Base-by-base conservation (phyloP, 1,140 invertebrate species). In the Philotrypesis tridentata region DNA sequence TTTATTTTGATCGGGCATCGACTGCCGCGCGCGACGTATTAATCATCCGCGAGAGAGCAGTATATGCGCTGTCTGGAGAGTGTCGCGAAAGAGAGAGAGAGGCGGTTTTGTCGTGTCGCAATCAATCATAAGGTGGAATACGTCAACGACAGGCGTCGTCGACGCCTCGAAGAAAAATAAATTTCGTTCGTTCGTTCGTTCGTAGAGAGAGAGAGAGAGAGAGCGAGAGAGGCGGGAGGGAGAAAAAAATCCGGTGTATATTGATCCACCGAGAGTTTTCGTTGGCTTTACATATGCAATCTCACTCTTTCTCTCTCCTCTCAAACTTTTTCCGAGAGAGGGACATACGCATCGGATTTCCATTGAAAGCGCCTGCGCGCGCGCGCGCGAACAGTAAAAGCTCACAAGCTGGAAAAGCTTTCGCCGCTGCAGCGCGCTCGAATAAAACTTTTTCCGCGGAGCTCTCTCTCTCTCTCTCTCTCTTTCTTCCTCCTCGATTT, bases 371-470 rank as follows among this genome's bases (percentile, higher is more conserved):
- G 75, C 78, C 60, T 68, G 76, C 74, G 65, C 21, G 23, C n/a
- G 8, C 27, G 48, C 83, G 76, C 60, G 77, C 72, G 68, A 73
- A 75, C 83, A 87, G 85, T 86, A 85, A 87, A 88, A 89, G 87
- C 86, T 88, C 82, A 84, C 85, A 87, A 88, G 87, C 87, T 88
- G 82, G 84, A 84, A 86, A 88, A 87, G 87, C 86, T 85, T 87
- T 88, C 82, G 85, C 70, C 84, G 55, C 79, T 79, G n/a, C n/a
- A n/a, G 5, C 72, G 82, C 60, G 80, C 60, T 84, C 82, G 87
- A 85, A 87, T 89, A 87, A 89, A 88, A 89, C 84, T 89, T 88
- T 55, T 85, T 77, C 70, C 84, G 86, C 43, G 85, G 85, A 87
- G 86, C 86, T 87, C 75, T 78, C 33, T 37, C n/a, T n/a, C n/a